Conservation (phyloP, 2,113 vertebrate genomes). For the Macrotus californicus region DNA sequence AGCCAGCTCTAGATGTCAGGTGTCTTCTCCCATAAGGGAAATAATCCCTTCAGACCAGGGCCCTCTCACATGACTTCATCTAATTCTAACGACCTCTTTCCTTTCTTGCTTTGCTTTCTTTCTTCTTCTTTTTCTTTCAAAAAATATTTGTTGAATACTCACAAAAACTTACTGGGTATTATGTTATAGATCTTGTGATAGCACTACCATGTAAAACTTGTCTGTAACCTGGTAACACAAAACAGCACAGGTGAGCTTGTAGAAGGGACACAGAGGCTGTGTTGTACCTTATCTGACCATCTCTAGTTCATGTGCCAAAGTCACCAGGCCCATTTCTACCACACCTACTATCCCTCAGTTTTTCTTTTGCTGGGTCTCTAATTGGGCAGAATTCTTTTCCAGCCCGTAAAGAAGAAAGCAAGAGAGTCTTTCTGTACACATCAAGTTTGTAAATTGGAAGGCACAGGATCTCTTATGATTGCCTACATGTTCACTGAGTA, state of each 20-base stretch:
- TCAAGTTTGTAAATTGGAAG: not conserved
- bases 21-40: not conserved
- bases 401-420: not conserved
- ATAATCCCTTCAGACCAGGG: not conserved
- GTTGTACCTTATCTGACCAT: not conserved
- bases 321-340: not conserved
- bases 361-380: not conserved
- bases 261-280: not conserved
- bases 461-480: not conserved
- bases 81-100: not conserved
- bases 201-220: not conserved
- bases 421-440: not conserved
- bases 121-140: not conserved
- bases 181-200: not conserved
- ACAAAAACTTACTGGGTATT: not conserved
- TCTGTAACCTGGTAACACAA: not conserved
- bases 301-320: not conserved
- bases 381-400: not conserved
- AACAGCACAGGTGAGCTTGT: fast-evolving
- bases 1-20: not conserved
- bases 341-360: not conserved
- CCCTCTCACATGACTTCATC: not conserved
- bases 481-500: not conserved
- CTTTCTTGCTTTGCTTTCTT: not conserved
- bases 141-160: not conserved